These are phyloP conservation scores for Mycalesis mineus DNA, from an alignment of 2,888 invertebrate genomes.

Conservation along the genomic window DNA sequence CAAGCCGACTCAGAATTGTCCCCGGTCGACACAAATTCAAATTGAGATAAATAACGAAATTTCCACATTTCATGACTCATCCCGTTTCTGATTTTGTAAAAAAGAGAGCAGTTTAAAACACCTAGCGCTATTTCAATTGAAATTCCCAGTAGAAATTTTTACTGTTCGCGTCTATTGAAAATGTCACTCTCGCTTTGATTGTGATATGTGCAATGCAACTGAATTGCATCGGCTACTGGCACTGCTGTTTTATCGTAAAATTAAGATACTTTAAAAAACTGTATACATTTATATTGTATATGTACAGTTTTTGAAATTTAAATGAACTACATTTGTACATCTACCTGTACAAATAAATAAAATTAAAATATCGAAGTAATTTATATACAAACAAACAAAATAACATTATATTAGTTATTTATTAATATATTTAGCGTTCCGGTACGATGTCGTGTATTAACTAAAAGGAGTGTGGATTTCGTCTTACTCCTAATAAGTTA, in stretches of 20 bases:
- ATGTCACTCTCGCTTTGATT: conserved; percentile 29
- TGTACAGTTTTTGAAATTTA: no score
- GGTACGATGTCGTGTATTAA: no score
- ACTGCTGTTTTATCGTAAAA: conserved; percentile 2
- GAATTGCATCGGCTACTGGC: conserved; percentile 19
- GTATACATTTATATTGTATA: no score
- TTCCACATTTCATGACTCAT: not conserved
- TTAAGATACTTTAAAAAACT: not conserved
- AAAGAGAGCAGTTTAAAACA: conserved; percentile 20
- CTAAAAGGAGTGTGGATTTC: no score
- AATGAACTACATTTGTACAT: no score
- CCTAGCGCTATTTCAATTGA: conserved; percentile 26
- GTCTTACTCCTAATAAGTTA: no score
- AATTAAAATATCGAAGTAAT: no score
- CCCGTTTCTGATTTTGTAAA: conserved; percentile 18
- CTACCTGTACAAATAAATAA: no score
- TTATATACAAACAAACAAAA: no score
- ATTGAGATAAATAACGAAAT: not conserved
- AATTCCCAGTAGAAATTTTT: conserved; percentile 26
- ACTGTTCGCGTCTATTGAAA: conserved; percentile 25
- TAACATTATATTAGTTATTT: no score
- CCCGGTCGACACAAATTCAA: not conserved
- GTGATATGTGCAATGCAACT: conserved; percentile 25
- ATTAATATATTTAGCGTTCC: no score
- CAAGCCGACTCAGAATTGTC: no score